Percentiles rank a stretch among this genome's conserved stretches.
Conservation (phyloP, 2,113 vertebrate genomes). For the Sciurus niger region DNA sequence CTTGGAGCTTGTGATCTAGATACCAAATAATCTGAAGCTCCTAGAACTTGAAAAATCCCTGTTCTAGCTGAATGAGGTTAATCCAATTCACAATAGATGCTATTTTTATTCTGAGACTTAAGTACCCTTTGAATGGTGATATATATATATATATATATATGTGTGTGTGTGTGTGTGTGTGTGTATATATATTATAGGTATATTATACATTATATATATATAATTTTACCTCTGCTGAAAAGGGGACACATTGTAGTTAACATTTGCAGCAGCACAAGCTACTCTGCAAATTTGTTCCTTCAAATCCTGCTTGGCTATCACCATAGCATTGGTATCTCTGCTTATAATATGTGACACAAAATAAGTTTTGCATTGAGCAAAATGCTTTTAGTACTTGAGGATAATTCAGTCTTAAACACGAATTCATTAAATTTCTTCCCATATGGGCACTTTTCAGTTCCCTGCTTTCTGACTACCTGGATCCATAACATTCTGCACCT, state of each 20-base stretch:
- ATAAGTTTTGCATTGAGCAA: not conserved
- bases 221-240: not conserved
- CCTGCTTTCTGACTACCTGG: not conserved
- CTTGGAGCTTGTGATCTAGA: not conserved
- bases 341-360: not conserved
- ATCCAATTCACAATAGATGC: not conserved
- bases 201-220: not conserved
- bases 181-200: too few relatives aligned
- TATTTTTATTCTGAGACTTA: conserved; percentile 19
- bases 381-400: not conserved
- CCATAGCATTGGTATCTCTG: not conserved
- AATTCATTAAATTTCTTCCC: not conserved
- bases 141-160: too few relatives aligned
- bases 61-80: not conserved
- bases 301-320: not conserved
- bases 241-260: not conserved
- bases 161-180: not conserved
- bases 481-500: conserved; percentile 24
- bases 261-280: not conserved
- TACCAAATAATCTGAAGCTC: not conserved
- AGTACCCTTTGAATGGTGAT: not conserved
- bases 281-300: not conserved
- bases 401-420: not conserved
- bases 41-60: conserved; percentile 10
- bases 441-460: not conserved